Conservation (phyloP, 1,140 invertebrate species). For the Orchestia grillus region DNA sequence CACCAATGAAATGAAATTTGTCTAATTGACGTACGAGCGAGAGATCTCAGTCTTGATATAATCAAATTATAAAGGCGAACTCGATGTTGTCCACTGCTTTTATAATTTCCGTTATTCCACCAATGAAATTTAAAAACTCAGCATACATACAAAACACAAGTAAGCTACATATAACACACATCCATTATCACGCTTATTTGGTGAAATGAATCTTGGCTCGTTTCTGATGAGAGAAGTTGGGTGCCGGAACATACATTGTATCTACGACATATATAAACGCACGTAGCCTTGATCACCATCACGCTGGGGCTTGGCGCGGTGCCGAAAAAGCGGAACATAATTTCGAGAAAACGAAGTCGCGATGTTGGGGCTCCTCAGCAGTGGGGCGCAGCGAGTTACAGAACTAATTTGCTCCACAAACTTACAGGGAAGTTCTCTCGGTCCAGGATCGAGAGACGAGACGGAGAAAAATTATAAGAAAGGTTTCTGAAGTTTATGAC, state of each 20-base stretch:
- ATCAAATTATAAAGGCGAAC: too few species aligned
- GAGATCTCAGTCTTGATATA: too few species aligned
- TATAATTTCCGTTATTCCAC: too few species aligned
- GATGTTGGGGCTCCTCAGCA: background rate
- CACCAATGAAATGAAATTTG: too few species aligned
- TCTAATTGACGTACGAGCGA: too few species aligned
- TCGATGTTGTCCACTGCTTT: too few species aligned
- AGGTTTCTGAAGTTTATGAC: slow-evolving; percentile 22
- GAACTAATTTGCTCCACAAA: slow-evolving; percentile 39
- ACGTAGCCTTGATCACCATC: background rate
- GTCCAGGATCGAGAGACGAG: slow-evolving; percentile 9
- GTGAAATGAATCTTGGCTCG: too few species aligned
- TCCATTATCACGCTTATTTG: too few species aligned
- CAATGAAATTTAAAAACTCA: too few species aligned
- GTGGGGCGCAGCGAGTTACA: background rate
- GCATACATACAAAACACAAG: too few species aligned
- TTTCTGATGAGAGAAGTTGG: background rate
- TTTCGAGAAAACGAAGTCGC: background rate
- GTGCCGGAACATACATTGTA: background rate
- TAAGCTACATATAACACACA: too few species aligned
- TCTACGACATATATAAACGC: too few species aligned
- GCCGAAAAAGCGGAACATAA: background rate
- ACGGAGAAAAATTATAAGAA: slow-evolving; percentile 39
- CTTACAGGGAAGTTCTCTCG: slow-evolving; percentile 3
- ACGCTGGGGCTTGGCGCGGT: background rate